Conservation (phyloP, 2,113 vertebrate genomes). For the Leucoraja erinaceus region DNA sequence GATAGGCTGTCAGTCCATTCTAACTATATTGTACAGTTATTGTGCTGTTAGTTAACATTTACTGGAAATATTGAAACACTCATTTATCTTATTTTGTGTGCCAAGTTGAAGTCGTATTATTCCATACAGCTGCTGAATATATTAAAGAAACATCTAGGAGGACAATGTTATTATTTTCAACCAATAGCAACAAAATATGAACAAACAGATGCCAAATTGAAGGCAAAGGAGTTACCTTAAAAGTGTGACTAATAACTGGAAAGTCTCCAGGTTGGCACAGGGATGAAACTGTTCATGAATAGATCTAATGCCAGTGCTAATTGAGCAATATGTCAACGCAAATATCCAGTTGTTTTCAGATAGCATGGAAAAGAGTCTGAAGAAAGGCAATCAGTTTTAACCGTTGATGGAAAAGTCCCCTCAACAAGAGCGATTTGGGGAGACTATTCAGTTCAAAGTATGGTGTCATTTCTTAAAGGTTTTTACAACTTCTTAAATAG, state of each 20-base stretch:
- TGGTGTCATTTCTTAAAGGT: background rate
- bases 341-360: background rate
- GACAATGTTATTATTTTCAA: background rate
- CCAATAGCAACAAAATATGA: background rate
- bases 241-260: background rate
- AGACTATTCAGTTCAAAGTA: background rate
- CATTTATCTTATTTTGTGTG: slow-evolving; percentile 11
- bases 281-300: background rate
- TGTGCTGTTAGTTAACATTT: background rate
- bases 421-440: background rate
- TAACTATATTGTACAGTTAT: background rate
- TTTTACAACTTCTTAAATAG: background rate
- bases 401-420: background rate
- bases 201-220: background rate
- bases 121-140: background rate
- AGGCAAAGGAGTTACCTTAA: background rate
- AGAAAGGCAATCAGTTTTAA: background rate
- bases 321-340: background rate
- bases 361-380: background rate
- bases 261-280: background rate
- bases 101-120: background rate
- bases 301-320: background rate
- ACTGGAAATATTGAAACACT: background rate
- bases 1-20: background rate
- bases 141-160: background rate